Conservation (phyloP, 2,113 vertebrate genomes). For the Corythaixoides concolor region DNA sequence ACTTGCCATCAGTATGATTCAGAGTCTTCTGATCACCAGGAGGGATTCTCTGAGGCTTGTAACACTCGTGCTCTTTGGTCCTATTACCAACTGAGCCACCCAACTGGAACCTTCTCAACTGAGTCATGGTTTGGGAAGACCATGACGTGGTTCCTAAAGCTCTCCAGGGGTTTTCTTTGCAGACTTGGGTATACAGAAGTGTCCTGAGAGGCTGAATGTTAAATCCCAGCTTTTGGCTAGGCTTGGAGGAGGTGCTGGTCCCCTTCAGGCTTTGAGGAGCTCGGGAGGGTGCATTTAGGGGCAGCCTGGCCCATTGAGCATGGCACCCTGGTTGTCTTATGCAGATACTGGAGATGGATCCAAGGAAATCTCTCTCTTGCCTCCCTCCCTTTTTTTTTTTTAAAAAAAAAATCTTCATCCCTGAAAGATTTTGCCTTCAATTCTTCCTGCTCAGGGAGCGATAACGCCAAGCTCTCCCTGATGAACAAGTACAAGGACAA, state of each 20-base stretch:
- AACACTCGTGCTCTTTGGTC: not conserved
- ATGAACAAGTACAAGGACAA: conserved; percentile 99
- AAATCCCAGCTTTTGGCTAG: not conserved
- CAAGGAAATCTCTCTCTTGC: not conserved
- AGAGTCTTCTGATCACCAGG: not conserved
- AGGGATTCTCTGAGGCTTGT: not conserved
- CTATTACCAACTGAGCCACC: not conserved
- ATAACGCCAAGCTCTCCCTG: conserved; percentile 94
- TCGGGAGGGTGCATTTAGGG: accelerated
- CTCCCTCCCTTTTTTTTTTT: not conserved
- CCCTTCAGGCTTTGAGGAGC: not conserved
- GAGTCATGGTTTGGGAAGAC: not conserved
- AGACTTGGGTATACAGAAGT: not conserved
- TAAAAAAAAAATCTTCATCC: not conserved
- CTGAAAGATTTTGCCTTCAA: conserved; percentile 44
- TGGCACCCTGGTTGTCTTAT: not conserved
- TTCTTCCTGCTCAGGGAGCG: conserved; percentile 82
- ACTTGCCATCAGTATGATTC: not conserved
- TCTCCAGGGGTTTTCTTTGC: not conserved
- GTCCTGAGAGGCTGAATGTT: not conserved
- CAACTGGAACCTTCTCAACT: not conserved
- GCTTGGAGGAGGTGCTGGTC: not conserved
- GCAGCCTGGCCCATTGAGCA: not conserved
- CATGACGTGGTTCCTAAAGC: not conserved
- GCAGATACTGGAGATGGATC: not conserved